These are phyloP conservation scores for Karalla daura DNA, from an alignment of 2,797 vertebrate genomes.

Conservation along the genomic window DNA sequence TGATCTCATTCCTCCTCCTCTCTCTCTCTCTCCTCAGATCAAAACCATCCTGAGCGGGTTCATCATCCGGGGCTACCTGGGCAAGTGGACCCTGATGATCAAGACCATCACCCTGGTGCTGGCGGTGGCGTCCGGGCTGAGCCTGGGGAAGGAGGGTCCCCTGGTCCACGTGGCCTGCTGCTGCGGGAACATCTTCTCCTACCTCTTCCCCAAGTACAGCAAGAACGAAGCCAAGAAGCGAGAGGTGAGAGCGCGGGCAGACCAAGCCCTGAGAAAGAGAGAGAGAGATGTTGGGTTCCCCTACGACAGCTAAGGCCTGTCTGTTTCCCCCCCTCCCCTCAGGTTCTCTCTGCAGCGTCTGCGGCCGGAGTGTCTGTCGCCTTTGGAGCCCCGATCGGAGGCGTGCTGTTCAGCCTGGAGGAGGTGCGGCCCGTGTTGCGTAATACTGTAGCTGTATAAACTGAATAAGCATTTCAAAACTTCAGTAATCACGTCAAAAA, in stretches of 20 bases:
- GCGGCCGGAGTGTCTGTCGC: slow-evolving; percentile 98
- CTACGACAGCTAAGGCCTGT: slow-evolving; percentile 33
- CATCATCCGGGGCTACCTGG: slow-evolving; percentile 98
- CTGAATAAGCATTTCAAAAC: not conserved
- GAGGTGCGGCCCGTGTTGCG: slow-evolving; percentile 85
- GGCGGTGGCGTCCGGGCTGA: slow-evolving; percentile 97
- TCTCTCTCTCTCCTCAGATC: slow-evolving; percentile 82
- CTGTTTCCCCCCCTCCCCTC: slow-evolving; percentile 25
- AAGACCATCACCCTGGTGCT: slow-evolving; percentile 98
- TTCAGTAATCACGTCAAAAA: not conserved
- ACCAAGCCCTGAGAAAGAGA: too few species aligned
- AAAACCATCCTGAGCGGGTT: slow-evolving; percentile 99
- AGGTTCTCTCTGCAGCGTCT: slow-evolving; percentile 98
- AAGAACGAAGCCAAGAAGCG: slow-evolving; percentile 99
- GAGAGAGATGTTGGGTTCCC: fast-evolving
- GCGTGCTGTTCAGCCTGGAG: slow-evolving; percentile 98
- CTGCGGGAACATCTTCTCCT: slow-evolving; percentile 99
- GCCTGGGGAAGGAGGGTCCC: slow-evolving; percentile 98
- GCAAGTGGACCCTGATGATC: slow-evolving; percentile 99
- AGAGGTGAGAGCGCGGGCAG: slow-evolving; percentile 84
- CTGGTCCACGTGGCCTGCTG: slow-evolving; percentile 98
- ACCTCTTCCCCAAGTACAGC: slow-evolving; percentile 99
- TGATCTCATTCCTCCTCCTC: not conserved
- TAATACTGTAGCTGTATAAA: fast-evolving
- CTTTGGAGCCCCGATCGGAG: slow-evolving; percentile 97